A percentile compares a stretch with the other conserved stretches of the same genome.
Conservation (phyloP, 2,888 invertebrate genomes). For the Spisula solida region DNA sequence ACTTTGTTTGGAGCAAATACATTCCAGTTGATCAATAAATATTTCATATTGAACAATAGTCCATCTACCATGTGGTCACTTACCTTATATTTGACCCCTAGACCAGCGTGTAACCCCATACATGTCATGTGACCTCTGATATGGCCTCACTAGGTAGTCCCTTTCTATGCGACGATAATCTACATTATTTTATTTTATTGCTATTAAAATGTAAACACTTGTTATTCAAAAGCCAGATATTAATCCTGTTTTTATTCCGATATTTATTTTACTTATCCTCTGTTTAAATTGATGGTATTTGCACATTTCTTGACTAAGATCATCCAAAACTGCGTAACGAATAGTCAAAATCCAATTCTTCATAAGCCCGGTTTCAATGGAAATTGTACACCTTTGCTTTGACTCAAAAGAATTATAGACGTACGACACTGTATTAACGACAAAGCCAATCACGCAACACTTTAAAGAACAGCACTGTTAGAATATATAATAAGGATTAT, state of each 20-base stretch:
- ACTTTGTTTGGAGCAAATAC: background rate
- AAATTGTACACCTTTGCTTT: conserved; percentile 40
- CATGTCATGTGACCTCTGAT: conserved; percentile 32
- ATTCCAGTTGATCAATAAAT: no score
- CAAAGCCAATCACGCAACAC: conserved; percentile 13
- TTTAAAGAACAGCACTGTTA: conserved; percentile 16
- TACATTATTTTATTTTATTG: conserved; percentile 29
- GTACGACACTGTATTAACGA: conserved; percentile 10
- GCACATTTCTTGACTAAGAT: conserved; percentile 35
- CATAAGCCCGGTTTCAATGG: conserved; percentile 35
- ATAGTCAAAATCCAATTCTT: conserved; percentile 19
- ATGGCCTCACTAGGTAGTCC: conserved; percentile 1
- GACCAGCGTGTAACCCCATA: conserved; percentile 17
- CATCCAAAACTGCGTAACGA: conserved; percentile 42
- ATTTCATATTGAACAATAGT: background rate
- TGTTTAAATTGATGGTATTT: conserved; percentile 49
- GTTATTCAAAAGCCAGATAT: conserved; percentile 34
- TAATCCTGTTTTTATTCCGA: conserved; percentile 25
- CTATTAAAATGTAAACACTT: conserved; percentile 37
- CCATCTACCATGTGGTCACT: background rate
- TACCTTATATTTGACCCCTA: conserved; percentile 25
- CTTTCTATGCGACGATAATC: background rate
- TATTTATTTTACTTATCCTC: conserved; percentile 29
- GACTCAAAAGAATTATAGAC: conserved; percentile 13
- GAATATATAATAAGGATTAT: conserved; percentile 15